Percentiles rank a stretch among this genome's conserved stretches.
Conservation (phyloP, 64 coral and sea anemone species). For the Astreopora myriophthalma region DNA sequence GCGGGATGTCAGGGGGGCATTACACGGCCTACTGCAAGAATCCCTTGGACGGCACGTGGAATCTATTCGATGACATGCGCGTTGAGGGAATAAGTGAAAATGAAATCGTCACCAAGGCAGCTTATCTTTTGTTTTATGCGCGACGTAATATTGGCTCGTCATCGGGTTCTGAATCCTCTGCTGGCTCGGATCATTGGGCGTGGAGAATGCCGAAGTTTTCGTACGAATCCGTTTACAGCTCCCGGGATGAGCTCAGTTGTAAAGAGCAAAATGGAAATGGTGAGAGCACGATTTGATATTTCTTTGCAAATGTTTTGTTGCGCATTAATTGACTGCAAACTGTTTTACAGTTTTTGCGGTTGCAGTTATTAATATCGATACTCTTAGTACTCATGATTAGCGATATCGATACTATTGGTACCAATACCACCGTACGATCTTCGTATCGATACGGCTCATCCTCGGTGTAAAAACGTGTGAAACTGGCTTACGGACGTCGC, state of each 20-base stretch:
- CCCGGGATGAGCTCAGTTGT: constrained; percentile 26
- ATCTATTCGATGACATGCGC: constrained; percentile 82
- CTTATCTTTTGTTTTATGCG: constrained; percentile 91
- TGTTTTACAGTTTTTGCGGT: too few species aligned
- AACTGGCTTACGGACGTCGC: too few species aligned
- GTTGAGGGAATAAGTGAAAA: constrained; percentile 61
- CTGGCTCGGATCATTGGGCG: constrained; percentile 78
- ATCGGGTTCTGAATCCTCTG: constrained; percentile 71
- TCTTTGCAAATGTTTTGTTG: neutral
- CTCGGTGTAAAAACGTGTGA: too few species aligned
- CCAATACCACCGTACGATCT: too few species aligned
- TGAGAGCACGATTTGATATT: neutral
- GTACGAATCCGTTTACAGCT: constrained; percentile 61
- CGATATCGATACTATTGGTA: too few species aligned
- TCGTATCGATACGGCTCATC: too few species aligned
- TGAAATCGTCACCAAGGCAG: constrained; percentile 69
- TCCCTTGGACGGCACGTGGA: constrained; percentile 81
- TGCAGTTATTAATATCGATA: too few species aligned
- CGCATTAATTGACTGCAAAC: too few species aligned
- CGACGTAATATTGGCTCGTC: constrained; percentile 70
- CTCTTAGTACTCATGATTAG: too few species aligned
- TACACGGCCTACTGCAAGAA: constrained; percentile 95
- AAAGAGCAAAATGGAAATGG: neutral
- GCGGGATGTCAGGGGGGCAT: constrained; percentile 87
- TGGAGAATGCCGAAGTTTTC: constrained; percentile 81